These are phyloP conservation scores for Spodoptera litura DNA, from an alignment of 1,140 invertebrate species.

Conservation along the genomic window DNA sequence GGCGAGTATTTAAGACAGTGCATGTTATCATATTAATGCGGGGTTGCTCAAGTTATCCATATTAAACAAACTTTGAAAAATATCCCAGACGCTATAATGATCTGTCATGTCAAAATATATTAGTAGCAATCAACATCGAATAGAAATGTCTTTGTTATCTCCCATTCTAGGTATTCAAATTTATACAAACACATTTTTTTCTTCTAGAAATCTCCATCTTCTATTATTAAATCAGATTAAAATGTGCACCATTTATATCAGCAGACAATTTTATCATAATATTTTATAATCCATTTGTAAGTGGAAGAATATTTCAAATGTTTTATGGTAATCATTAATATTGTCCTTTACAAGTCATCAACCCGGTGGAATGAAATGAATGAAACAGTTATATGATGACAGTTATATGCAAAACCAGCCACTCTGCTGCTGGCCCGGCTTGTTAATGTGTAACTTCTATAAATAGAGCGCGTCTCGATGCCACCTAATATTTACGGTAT, in stretches of 20 bases:
- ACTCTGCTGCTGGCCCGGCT: neutral
- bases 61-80: too few species aligned
- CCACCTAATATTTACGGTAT: neutral
- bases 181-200: too few species aligned
- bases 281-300: neutral
- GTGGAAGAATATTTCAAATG: neutral
- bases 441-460: slow-evolving; percentile 6
- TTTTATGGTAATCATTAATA: neutral
- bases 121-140: too few species aligned
- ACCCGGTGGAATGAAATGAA: slow-evolving; percentile 1
- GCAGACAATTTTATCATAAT: neutral
- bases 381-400: slow-evolving; percentile 5
- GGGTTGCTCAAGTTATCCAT: too few species aligned
- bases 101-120: too few species aligned
- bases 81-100: too few species aligned
- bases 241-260: neutral
- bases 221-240: neutral
- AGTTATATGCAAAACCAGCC: slow-evolving; percentile 14
- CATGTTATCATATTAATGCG: neutral
- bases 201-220: too few species aligned
- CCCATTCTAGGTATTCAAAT: too few species aligned
- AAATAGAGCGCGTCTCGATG: slow-evolving; percentile 12
- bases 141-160: too few species aligned
- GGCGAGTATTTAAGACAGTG: neutral
- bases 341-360: slow-evolving; percentile 17